Base-by-base conservation (phyloP, 2,113 vertebrate genomes). In the Pandion haliaetus region DNA sequence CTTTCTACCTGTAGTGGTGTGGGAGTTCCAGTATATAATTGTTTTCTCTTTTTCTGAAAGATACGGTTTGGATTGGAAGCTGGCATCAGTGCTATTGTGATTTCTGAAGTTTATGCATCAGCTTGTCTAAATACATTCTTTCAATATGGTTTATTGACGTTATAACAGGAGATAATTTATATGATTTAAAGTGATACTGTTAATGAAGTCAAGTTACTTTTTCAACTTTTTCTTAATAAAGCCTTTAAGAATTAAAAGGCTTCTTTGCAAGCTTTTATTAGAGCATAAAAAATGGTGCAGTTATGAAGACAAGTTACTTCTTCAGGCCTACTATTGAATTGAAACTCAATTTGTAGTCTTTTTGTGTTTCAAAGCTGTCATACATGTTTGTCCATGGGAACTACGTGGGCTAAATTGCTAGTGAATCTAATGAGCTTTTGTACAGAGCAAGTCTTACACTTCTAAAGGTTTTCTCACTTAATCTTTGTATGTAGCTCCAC, bases 31-130 rank as follows among this genome's bases (percentile, higher is more conserved):
- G 29, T 50, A 10, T 25, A 1, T 40, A 78, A 52, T 15, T 45
- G 32, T 45, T 5, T 78, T 79, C 19, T 18, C 5, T 52, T 88
- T 80, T 49, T 32, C 44, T 86, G 49, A 52, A 80, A 36, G 5
- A 9, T 3, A 6, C 0, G 0, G 17, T 10, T 57, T 82, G 14
- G 4, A 25, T 65, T 1, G 2, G 49, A 90, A 86, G 12, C 21
- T 44, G 24, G 8, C 23, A 16, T 85, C 17, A 34, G 29, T 57
- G 7, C 47, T 81, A 2, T 34, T 58, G 11, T n/a, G 24, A 42
- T 77, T 81, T 72, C 8, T 73, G 32, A 38, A 50, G 21, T 47
- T 78, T 25, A 17, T 65, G 6, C 29, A 21, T 66, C 16, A 36
- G 16, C 10, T 66, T 50, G 8, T 36, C 9, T 21, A 28, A 32